Evolutionary conservation across 2,113 vertebrate genomes (phyloP), one percentile per base, ranked within the genome.

Genomic region (Oriolus oriolus): DNA sequence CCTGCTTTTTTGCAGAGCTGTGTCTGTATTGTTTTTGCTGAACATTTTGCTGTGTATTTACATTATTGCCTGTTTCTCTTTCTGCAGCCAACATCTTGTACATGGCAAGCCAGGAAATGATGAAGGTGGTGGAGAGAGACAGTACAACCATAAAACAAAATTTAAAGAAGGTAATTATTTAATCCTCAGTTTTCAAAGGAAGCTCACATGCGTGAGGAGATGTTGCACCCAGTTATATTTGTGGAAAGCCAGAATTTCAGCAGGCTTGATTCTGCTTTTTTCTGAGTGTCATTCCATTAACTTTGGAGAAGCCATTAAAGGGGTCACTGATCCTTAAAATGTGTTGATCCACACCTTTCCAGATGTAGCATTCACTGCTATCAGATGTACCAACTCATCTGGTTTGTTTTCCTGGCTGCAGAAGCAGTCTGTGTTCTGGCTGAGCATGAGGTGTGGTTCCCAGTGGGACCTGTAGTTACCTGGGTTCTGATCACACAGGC

Each of bases 101-200:
- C 87, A 98, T 99, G 98, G 99, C 98, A 20, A 97, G 98, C 90
- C 99, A 99, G 94, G 99, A 99, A 97, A 99, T 99, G 99, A 97
- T 96, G 92, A 94, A 96, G 24, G 98, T 99, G 50, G 71, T 98
- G 78, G 98, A 98, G 80, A 98, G 99, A 98, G 99, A 99, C 90
- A 97, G 98, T 66, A 27, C 87, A 30, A 99, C 98, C 60, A 99
- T 99, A 90, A 96, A 96, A 87, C 93, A 98, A 57, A 97, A 99
- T 94, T 98, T 99, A n/a, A 95, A 98, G 84, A 99, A 99, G 99
- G 99, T 99, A 98, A 98, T 74, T 42, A 7, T 89, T 85, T 84
- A 68, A 63, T 93, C 39, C 35, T 85, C n/a, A 22, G 35, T 66
- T 95, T 92, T 89, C 54, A 56, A 27, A n/a, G 42, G 77, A 90